Conservation (phyloP, 2,113 vertebrate species). For the Gobiocypris rarus region DNA sequence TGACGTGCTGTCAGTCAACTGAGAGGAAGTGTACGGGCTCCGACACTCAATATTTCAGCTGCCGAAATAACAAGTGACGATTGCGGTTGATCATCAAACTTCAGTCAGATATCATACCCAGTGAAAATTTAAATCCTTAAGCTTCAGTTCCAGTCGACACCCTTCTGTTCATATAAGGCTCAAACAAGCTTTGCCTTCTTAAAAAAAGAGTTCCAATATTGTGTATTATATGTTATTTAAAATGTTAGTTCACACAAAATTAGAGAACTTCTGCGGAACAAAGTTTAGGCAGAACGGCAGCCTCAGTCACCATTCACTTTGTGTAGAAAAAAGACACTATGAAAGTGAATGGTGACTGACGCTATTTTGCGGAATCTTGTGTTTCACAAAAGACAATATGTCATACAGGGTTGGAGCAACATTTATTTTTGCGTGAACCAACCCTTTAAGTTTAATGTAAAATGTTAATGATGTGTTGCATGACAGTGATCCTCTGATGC, state of each 20-base stretch:
- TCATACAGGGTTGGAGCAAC: neutral
- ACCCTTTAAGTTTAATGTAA: neutral
- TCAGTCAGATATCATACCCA: neutral
- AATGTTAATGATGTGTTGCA: neutral
- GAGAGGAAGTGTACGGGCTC: neutral
- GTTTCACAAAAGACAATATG: conserved; percentile 13
- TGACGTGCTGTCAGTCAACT: conserved; percentile 37
- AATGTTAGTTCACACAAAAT: neutral
- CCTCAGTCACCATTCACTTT: neutral
- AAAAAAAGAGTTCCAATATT: neutral
- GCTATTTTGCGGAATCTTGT: neutral
- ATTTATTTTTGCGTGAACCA: neutral
- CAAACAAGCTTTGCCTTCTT: neutral
- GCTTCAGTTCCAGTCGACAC: too few species aligned
- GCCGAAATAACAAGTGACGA: too few species aligned
- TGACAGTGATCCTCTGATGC: too few species aligned
- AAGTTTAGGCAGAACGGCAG: neutral
- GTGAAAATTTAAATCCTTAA: neutral
- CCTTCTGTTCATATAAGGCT: neutral
- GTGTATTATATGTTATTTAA: neutral
- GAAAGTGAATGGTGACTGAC: neutral
- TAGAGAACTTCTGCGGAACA: neutral
- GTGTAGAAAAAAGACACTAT: neutral
- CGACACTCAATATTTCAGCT: neutral
- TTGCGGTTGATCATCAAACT: neutral